Evolutionary conservation across 2,888 invertebrate species (phyloP).

Genomic region (Polia nebulosa): DNA sequence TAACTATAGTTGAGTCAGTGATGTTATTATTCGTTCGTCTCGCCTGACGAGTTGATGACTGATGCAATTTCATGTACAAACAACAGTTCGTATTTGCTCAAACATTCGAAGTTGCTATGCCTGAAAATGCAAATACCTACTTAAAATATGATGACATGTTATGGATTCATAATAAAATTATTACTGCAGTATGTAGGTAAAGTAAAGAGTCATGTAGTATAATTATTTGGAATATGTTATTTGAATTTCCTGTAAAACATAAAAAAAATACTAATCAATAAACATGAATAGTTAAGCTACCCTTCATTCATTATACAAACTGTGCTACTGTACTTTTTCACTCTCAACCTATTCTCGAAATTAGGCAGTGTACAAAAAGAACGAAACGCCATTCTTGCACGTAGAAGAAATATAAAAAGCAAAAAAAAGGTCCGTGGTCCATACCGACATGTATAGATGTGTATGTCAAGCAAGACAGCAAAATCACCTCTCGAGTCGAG

Average conservation of each 20-base stretch:
- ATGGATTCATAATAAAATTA: conserved; percentile 43
- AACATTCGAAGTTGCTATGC: conserved; percentile 35
- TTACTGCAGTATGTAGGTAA: neutral
- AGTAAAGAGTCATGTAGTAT: neutral
- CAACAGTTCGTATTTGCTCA: conserved; percentile 36
- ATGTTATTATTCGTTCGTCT: conserved; percentile 41
- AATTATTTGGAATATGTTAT: neutral
- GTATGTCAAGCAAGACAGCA: conserved; percentile 68
- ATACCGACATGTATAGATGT: conserved; percentile 40
- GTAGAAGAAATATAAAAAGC: conserved; percentile 52
- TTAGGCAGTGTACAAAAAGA: conserved; percentile 14
- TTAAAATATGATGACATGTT: conserved; percentile 12
- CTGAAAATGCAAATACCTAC: conserved; percentile 34
- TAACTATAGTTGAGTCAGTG: conserved; percentile 53
- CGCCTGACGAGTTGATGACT: conserved; percentile 45
- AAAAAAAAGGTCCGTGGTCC: conserved; percentile 36
- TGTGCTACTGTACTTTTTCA: neutral
- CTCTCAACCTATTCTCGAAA: conserved; percentile 5
- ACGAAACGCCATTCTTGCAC: conserved; percentile 46
- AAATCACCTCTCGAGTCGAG: conserved; percentile 75
- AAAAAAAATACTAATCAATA: no score
- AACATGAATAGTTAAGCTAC: neutral
- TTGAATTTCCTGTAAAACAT: neutral
- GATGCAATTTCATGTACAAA: conserved; percentile 45
- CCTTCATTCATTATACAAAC: neutral